These are phyloP conservation scores for Scylla paramamosain DNA, from an alignment of 1,140 invertebrate genomes.

Conservation along the genomic window DNA sequence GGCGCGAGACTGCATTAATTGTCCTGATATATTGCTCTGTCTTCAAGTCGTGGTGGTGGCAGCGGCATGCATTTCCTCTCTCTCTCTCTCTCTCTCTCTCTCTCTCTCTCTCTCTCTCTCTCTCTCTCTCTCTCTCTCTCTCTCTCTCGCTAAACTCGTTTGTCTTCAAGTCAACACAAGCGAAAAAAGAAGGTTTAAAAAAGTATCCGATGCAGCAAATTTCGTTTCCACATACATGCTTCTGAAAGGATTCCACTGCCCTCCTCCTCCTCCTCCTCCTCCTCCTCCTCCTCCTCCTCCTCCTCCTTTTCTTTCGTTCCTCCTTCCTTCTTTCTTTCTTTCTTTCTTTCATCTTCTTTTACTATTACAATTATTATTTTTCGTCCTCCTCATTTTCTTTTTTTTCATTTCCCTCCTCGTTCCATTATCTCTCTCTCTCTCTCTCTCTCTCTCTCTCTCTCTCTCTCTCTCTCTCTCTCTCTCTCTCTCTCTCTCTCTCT, in stretches of 20 bases:
- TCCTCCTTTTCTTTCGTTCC: not conserved
- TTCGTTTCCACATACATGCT: not conserved
- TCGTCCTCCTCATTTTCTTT: not conserved
- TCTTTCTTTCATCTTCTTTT: not conserved
- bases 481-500: not conserved
- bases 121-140: conserved; percentile 47
- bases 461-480: not conserved
- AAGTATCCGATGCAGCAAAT: not conserved
- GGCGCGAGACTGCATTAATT: too few relatives aligned
- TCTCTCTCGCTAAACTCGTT: not conserved
- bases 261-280: not conserved
- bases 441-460: not conserved
- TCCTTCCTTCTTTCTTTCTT: not conserved
- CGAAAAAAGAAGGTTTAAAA: not conserved
- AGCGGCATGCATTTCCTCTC: not conserved
- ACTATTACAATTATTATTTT: not conserved
- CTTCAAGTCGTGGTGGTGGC: too few relatives aligned
- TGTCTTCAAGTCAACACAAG: too few relatives aligned
- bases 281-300: not conserved
- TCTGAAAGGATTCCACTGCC: not conserved
- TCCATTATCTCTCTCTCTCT: not conserved
- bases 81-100: conserved; percentile 45
- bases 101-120: conserved; percentile 41
- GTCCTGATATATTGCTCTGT: too few relatives aligned
- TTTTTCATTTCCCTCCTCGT: not conserved